Evolutionary conservation across 37 sponge, comb jelly and placozoan species (phyloP), one percentile per base, ranked within the genome.

Genomic region (Spongia lamella): DNA sequence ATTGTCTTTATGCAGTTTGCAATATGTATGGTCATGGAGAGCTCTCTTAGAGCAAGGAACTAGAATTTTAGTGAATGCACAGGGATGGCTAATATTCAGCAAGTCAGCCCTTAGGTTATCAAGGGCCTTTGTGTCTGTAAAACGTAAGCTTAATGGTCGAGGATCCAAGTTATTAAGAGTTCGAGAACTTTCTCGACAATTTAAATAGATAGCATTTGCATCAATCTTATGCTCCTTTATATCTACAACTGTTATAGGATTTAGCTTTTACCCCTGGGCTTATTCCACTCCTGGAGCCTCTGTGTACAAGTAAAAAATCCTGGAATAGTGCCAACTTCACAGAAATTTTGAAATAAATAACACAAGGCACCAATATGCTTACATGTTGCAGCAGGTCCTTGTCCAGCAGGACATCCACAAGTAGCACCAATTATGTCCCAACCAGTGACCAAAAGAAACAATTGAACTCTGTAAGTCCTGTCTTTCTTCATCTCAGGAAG

Each of bases 371-470:
- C n/a, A n/a, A n/a, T n/a, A n/a, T n/a, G n/a, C n/a, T n/a, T n/a
- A n/a, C n/a, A n/a, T n/a, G n/a, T n/a, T n/a, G n/a, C 57, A 55
- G 3, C 2, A 3, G 73, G 73, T 53, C 59, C 73, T 16, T 25
- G 2, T 7, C 77, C 64, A 27, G 77, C 77, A 19, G 77, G 77
- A 32, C 77, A 76, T 17, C 77, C 77, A 63, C 77, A 76, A 34
- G 49, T 64, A 39, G 77, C 66, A 27, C 53, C 14, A 62, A 76
- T 51, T 16, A 76, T 61, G 50, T 73, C 59, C 14, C 34, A 73
- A 37, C 33, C 26, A 34, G 16, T 52, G 14, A 19, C n/a, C 50
- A 4, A 22, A n/a, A n/a, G n/a, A n/a, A n/a, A n/a, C n/a, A n/a
- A n/a, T n/a, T n/a, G n/a, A n/a, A n/a, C n/a, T n/a, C n/a, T n/a